Evolutionary conservation across 2,797 vertebrate genomes (phyloP).

Genomic region (Macroramphosus scolopax): DNA sequence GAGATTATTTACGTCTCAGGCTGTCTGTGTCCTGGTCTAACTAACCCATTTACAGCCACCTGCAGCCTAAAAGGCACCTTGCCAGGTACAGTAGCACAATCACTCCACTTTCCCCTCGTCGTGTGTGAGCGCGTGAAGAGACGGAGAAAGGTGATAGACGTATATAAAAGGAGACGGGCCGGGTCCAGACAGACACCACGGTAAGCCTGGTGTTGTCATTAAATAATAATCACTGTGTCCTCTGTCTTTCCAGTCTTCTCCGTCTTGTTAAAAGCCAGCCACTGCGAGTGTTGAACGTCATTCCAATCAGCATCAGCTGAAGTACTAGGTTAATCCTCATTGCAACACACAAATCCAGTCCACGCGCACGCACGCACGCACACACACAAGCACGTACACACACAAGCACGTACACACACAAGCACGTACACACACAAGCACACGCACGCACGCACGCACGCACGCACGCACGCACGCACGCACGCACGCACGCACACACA

Average conservation of each 20-base stretch:
- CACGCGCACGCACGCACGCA: constrained; percentile 12
- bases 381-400: too few species aligned
- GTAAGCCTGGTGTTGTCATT: constrained; percentile 1
- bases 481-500: constrained; percentile 3
- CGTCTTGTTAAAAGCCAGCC: constrained; percentile 31
- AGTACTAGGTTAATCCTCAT: constrained; percentile 71
- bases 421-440: constrained; percentile 12
- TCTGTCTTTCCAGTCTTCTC: constrained; percentile 10
- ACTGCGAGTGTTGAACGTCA: constrained; percentile 51
- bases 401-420: constrained; percentile 13
- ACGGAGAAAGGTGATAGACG: too few species aligned
- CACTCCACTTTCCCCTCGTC: constrained; percentile 12
- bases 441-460: constrained; percentile 10
- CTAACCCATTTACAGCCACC: constrained; percentile 50
- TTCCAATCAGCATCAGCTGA: constrained; percentile 72
- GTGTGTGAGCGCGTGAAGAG: constrained; percentile 9
- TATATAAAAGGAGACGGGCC: too few species aligned
- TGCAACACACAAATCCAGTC: constrained; percentile 50
- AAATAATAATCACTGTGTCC: constrained; percentile 19
- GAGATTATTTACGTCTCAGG: constrained; percentile 27
- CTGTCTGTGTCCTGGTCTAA: constrained; percentile 32
- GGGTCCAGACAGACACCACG: constrained; percentile 17
- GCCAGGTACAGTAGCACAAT: constrained; percentile 46
- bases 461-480: constrained; percentile 8
- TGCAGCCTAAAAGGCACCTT: constrained; percentile 37